Conservation (phyloP, 2,113 vertebrate genomes). For the Pomatorhinus ruficollis region DNA sequence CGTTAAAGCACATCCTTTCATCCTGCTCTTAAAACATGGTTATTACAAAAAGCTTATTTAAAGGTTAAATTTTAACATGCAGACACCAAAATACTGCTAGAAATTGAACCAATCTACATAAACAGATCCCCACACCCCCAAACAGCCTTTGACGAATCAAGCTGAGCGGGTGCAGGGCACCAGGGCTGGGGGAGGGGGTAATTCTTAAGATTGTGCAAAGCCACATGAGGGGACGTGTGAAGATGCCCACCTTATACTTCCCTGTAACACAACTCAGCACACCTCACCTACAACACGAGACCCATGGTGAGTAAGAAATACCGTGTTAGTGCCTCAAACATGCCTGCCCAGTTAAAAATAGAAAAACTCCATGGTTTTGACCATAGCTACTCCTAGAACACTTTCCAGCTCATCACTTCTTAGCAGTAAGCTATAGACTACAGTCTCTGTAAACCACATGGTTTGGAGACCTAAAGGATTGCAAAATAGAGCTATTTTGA, state of each 20-base stretch:
- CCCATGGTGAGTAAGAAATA: not conserved
- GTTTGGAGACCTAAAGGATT: not conserved
- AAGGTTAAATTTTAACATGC: not conserved
- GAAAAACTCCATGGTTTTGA: not conserved
- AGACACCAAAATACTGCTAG: not conserved
- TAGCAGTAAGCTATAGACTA: not conserved
- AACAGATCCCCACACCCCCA: not conserved
- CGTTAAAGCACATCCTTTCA: not conserved
- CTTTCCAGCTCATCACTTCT: not conserved
- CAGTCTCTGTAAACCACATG: not conserved
- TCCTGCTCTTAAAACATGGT: not conserved
- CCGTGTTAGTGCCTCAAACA: not conserved
- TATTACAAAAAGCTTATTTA: not conserved
- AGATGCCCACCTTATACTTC: not conserved
- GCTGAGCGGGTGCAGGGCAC: not conserved
- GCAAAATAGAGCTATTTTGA: not conserved
- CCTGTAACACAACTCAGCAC: not conserved
- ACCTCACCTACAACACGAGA: not conserved
- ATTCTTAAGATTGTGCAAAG: not conserved
- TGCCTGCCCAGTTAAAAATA: not conserved
- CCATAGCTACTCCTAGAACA: not conserved
- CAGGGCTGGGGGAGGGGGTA: not conserved
- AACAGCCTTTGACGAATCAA: not conserved
- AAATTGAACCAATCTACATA: not conserved
- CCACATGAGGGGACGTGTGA: not conserved